Percentiles rank a stretch among this genome's conserved stretches.
Conservation (phyloP, 2,888 invertebrate genomes). For the Abscondita cerata region DNA sequence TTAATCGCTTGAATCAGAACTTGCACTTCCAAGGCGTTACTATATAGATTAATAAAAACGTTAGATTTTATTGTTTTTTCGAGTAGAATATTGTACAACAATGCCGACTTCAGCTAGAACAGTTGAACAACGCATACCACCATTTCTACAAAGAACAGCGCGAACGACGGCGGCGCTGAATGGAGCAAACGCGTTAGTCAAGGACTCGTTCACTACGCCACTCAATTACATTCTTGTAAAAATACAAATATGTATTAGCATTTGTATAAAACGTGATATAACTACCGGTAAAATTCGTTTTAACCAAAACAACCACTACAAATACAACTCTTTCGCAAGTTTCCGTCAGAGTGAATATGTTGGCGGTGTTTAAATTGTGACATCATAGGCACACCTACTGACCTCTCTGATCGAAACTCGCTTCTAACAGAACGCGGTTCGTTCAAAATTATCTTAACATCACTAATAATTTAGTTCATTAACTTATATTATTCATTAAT, state of each 20-base stretch:
- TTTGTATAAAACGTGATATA: background rate
- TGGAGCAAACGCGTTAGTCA: slow-evolving; percentile 54
- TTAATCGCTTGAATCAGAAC: slow-evolving; percentile 24
- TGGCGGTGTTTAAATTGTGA: slow-evolving; percentile 16
- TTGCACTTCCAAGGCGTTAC: slow-evolving; percentile 15
- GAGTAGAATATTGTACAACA: slow-evolving; percentile 56
- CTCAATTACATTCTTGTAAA: slow-evolving; percentile 34
- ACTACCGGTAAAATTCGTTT: slow-evolving; percentile 20
- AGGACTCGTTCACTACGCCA: slow-evolving; percentile 45
- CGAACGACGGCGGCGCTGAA: slow-evolving; percentile 50
- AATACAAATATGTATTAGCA: background rate
- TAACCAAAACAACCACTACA: slow-evolving; percentile 15
- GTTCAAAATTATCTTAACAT: background rate
- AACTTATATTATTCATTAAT: too few species aligned
- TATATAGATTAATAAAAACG: slow-evolving; percentile 8
- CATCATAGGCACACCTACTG: slow-evolving; percentile 3
- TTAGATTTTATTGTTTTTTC: slow-evolving; percentile 38
- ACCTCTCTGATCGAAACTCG: slow-evolving; percentile 2
- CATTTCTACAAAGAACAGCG: slow-evolving; percentile 43
- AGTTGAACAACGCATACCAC: slow-evolving; percentile 56
- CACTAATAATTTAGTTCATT: too few species aligned
- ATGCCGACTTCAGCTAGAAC: slow-evolving; percentile 58
- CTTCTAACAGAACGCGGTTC: background rate
- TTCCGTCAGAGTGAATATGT: slow-evolving; percentile 10
- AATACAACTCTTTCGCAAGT: background rate